Evolutionary conservation across 2,888 invertebrate species (phyloP).

Genomic region (Gibbula magus): DNA sequence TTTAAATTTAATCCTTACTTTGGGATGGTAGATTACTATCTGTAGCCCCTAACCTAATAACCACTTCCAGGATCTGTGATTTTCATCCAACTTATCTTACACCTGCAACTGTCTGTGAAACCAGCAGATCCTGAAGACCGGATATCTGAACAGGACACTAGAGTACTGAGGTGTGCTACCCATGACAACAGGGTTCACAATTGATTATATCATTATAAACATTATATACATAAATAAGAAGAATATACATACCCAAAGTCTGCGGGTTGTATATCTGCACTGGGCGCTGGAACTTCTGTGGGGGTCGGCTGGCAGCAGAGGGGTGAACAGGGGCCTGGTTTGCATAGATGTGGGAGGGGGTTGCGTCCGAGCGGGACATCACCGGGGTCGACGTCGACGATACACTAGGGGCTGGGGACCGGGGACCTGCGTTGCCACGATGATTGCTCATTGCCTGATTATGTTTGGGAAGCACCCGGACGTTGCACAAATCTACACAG

Average conservation of each 20-base stretch:
- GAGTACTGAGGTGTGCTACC: too few relatives aligned
- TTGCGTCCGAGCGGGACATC: conserved; percentile 23
- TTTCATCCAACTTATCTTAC: too few relatives aligned
- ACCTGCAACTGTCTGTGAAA: too few relatives aligned
- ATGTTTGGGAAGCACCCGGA: background rate
- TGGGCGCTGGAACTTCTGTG: conserved; percentile 46
- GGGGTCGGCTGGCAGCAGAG: conserved; percentile 30
- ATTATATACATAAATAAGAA: too few relatives aligned
- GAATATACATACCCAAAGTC: conserved; percentile 50
- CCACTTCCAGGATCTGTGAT: too few relatives aligned
- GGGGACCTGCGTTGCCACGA: background rate
- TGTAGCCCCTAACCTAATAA: too few relatives aligned
- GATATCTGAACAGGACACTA: too few relatives aligned
- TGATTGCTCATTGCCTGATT: background rate
- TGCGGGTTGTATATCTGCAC: conserved; percentile 60
- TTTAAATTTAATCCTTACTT: too few relatives aligned
- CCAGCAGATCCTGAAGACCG: too few relatives aligned
- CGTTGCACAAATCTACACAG: background rate
- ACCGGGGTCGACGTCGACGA: conserved; percentile 23
- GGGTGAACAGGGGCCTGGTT: conserved; percentile 57
- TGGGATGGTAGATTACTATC: too few relatives aligned
- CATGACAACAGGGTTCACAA: too few relatives aligned
- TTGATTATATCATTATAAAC: too few relatives aligned
- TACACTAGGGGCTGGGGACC: background rate
- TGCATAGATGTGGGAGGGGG: conserved; percentile 46